Conservation (phyloP, 1,140 invertebrate genomes). For the Holotrichia oblita region DNA sequence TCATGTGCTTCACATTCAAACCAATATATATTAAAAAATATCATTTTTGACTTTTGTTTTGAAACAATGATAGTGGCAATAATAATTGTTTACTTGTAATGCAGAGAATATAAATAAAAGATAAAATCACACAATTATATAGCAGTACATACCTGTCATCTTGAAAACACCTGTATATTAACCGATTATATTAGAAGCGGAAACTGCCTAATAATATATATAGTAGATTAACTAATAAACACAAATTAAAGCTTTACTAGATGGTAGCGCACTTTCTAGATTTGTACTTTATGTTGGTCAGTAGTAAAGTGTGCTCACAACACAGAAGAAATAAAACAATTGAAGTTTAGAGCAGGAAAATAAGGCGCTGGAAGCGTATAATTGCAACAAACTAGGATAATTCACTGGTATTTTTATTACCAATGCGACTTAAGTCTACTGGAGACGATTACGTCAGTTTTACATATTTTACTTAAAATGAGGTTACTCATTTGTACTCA, state of each 20-base stretch:
- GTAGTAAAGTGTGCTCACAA: neutral
- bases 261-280: neutral
- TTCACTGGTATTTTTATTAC: constrained; percentile 40
- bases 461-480: constrained; percentile 42
- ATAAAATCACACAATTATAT: too few species aligned
- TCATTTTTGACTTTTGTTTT: too few species aligned
- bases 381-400: constrained; percentile 36
- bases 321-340: neutral
- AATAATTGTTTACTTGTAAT: too few species aligned
- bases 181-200: constrained; percentile 10
- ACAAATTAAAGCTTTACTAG: neutral
- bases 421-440: constrained; percentile 16
- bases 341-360: neutral
- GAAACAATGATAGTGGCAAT: too few species aligned
- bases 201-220: neutral
- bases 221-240: neutral
- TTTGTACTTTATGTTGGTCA: neutral
- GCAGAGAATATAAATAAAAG: too few species aligned
- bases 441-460: constrained; percentile 38
- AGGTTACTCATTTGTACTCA: constrained; percentile 28
- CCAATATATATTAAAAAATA: too few species aligned
- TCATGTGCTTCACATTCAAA: too few species aligned
- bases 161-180: constrained; percentile 12
- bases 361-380: constrained; percentile 10
- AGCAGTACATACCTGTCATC: neutral